Evolutionary conservation across 2,113 vertebrate species (phyloP), one percentile per base, ranked within the genome.

Genomic region (Ammodytes marinus): DNA sequence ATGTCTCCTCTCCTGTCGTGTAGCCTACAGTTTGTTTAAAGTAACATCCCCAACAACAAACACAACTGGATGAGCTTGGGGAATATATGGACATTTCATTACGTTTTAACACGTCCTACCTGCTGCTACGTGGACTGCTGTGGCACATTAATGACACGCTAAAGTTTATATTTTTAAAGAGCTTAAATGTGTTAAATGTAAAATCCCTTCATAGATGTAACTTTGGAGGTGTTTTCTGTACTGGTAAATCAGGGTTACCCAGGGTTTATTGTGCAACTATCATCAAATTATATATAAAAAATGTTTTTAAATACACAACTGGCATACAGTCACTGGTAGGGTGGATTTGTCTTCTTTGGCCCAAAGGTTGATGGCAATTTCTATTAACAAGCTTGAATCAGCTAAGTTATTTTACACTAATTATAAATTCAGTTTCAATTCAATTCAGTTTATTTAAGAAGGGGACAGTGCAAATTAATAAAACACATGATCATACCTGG

Each of bases 201-300:
- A 63, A 39, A 15, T 27, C 13, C 5, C 37, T 57, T 13, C 2
- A 43, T 35, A 9, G 14, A 49, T 7, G 8, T 53, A 8, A 2
- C 5, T 35, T 12, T n/a, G 40, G 53, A 54, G 53, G 3, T 74
- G 12, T 52, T 43, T 59, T 27, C 27, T 71, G 42, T 9, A 2
- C 5, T 65, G 67, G 0, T 63, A 27, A 37, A 0, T 0, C 0
- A 17, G 45, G 19, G 27, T 27, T 27, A 27, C 45, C 52, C 27
- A 35, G 37, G 40, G 14, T 47, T 81, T 45, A 74, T 76, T 79
- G 69, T 45, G 64, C 40, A 82, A 66, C 63, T 37, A 1, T 87
- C 47, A 69, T 15, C 14, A 54, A 54, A 72, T 39, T 47, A 67
- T 55, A 77, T 53, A 69, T 74, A 77, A 39, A 27, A 27, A 27